These are phyloP conservation scores for Pterobdella sp. DNA, from an alignment of 2,888 invertebrate genomes.

Conservation along the genomic window DNA sequence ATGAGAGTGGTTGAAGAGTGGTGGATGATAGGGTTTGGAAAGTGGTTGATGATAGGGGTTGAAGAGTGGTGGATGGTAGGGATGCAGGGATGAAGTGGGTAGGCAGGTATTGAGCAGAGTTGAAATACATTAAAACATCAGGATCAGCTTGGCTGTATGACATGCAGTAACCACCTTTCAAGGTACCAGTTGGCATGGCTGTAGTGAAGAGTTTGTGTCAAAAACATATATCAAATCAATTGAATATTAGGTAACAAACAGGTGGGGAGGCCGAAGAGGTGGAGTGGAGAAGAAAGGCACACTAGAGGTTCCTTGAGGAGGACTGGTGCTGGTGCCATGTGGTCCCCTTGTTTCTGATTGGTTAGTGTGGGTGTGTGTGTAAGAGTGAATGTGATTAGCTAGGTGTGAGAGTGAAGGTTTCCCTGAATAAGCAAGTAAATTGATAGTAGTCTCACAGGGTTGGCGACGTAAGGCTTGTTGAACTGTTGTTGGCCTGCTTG, in stretches of 20 bases:
- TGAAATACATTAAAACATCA: no score
- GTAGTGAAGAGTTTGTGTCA: neutral
- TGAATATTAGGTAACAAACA: no score
- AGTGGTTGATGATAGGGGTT: neutral
- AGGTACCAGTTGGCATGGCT: neutral
- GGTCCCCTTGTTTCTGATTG: neutral
- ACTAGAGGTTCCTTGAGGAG: neutral
- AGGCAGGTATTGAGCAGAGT: no score
- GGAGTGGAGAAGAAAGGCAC: neutral
- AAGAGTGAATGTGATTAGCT: neutral
- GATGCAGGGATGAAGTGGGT: no score
- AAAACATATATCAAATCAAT: neutral
- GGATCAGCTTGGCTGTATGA: no score
- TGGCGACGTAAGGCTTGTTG: neutral
- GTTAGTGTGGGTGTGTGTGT: neutral
- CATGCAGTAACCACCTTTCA: neutral
- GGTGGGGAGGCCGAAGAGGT: neutral
- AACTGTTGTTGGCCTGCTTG: conserved; percentile 1
- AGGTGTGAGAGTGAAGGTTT: neutral
- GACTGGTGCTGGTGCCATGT: neutral
- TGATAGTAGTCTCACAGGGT: neutral
- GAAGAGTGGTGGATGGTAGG: no score
- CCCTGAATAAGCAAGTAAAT: neutral
- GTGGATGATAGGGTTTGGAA: neutral
- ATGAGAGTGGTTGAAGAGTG: neutral